Evolutionary conservation across 1,140 invertebrate genomes (phyloP), one percentile per base, ranked within the genome.

Genomic region (Calliphora vicina): DNA sequence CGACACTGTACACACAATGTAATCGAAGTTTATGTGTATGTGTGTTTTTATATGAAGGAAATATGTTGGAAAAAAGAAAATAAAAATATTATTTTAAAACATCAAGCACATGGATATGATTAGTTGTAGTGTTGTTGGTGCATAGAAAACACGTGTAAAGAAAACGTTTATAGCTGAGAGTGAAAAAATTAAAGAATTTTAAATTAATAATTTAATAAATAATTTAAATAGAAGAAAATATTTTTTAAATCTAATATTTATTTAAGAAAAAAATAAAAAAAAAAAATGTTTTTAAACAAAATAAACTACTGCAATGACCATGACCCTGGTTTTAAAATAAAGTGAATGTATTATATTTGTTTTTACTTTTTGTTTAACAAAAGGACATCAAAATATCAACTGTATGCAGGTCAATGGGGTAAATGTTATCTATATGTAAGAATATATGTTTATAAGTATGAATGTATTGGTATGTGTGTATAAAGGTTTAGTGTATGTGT

Each of bases 51-150:
- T 6, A 25, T 8, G 10, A 67, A 67, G n/a, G 20, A 67, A 67
- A 67, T 23, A 23, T 25, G 17, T 0, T 5, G 50, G 13, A n/a
- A n/a, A n/a, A n/a, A n/a, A n/a, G n/a, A n/a, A 57, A 67, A 67
- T 4, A 23, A 67, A 67, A 20, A 67, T 20, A 67, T 67, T 67
- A 6, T 23, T 20, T 23, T 67, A 23, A 23, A 23, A 25, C 61
- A 67, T 67, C 61, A 67, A 78, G 74, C 74, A 78, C 74, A 78
- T 78, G 74, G 42, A 78, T 43, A 25, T 78, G 74, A 45, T 78
- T 78, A 78, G 74, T 78, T 43, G 35, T 43, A 78, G 20, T 45
- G 35, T 78, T 78, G 74, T 78, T 78, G 74, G 45, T 78, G 74
- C 74, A 78, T 45, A 6, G 74, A 42, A 43, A 78, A 20, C 74